Evolutionary conservation across 2,888 invertebrate species (phyloP).

Genomic region (Idaea dimidiata): DNA sequence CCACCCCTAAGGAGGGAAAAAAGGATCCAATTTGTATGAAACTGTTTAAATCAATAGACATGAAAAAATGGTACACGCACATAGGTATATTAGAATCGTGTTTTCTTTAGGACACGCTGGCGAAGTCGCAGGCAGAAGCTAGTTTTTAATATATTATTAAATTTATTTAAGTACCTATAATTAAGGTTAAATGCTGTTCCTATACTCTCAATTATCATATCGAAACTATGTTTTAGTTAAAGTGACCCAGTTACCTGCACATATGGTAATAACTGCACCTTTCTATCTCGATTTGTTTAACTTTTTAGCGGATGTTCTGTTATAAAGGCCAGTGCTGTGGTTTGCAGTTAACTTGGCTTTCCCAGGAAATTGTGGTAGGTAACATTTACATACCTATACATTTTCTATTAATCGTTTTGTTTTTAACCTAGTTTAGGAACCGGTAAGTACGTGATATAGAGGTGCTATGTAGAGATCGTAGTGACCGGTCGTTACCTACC

Average conservation of each 20-base stretch:
- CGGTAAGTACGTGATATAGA: slow-evolving; percentile 5
- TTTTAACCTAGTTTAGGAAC: slow-evolving; percentile 18
- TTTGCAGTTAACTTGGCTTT: slow-evolving; percentile 24
- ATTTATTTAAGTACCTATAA: no score
- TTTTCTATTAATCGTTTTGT: slow-evolving; percentile 20
- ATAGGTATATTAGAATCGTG: no score
- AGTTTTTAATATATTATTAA: no score
- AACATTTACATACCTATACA: slow-evolving; percentile 19
- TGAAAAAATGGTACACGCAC: no score
- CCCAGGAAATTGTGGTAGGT: slow-evolving; percentile 38
- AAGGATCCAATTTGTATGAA: no score
- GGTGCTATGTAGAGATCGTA: neutral
- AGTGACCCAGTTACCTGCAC: slow-evolving; percentile 49
- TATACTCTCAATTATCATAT: neutral
- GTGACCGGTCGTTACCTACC: neutral
- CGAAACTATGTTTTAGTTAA: slow-evolving; percentile 13
- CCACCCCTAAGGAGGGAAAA: no score
- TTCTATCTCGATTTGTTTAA: slow-evolving; percentile 53
- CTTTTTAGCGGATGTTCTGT: slow-evolving; percentile 49
- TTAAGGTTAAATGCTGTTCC: neutral
- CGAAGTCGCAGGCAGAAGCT: no score
- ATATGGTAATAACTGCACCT: slow-evolving; percentile 36
- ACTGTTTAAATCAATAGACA: no score
- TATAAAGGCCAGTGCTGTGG: slow-evolving; percentile 28
- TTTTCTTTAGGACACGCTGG: no score